These are phyloP conservation scores for Sceloporus undulatus DNA, from an alignment of 2,113 vertebrate genomes.

Conservation along the genomic window DNA sequence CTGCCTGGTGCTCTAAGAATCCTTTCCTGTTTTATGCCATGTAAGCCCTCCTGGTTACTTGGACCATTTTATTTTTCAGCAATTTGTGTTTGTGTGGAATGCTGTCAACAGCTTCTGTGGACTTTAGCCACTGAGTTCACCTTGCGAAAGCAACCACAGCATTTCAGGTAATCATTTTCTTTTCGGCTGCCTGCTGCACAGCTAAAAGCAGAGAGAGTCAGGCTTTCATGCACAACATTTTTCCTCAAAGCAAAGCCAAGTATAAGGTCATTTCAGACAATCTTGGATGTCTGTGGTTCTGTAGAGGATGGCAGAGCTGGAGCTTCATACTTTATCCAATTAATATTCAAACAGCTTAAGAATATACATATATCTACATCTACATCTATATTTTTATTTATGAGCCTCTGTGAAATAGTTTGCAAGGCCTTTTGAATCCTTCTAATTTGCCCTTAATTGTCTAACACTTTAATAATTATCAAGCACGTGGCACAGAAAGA, in stretches of 20 bases:
- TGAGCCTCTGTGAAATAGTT: too few species aligned
- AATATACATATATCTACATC: conserved; percentile 13
- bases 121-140: conserved; percentile 27
- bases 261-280: conserved; percentile 58
- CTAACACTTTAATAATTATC: conserved; percentile 82
- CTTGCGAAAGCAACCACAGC: conserved; percentile 53
- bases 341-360: conserved; percentile 72
- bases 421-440: conserved; percentile 49
- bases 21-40: conserved; percentile 38
- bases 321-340: conserved; percentile 72
- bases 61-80: conserved; percentile 11
- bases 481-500: conserved; percentile 73
- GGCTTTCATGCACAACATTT: conserved; percentile 19
- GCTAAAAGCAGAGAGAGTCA: conserved; percentile 21
- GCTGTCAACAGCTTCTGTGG: conserved; percentile 41
- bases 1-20: conserved; percentile 14
- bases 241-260: conserved; percentile 59
- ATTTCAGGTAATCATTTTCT: conserved; percentile 58
- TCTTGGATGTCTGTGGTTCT: conserved; percentile 64
- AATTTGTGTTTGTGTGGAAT: conserved; percentile 36
- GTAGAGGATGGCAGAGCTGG: conserved; percentile 67
- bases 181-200: conserved; percentile 17
- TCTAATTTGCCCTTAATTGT: not conserved
- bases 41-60: conserved; percentile 15
- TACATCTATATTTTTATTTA: not conserved